These are phyloP conservation scores for Datnioides undecimradiatus DNA, from an alignment of 2,113 vertebrate species.

Conservation along the genomic window DNA sequence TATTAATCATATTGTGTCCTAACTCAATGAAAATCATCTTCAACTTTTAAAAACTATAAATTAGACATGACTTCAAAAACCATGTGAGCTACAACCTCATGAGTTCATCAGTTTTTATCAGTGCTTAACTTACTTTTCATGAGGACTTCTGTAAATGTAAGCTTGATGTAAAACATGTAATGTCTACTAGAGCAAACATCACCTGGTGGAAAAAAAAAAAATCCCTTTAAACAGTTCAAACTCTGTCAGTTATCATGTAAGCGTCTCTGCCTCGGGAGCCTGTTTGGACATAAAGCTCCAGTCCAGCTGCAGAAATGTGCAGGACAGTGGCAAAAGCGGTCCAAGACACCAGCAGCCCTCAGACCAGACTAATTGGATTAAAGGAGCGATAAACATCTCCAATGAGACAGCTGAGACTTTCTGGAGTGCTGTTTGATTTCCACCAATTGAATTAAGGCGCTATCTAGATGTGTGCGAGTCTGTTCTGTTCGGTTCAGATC, in stretches of 20 bases:
- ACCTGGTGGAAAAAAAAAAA: background rate
- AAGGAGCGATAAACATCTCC: conserved; percentile 80
- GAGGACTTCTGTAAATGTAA: background rate
- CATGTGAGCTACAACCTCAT: background rate
- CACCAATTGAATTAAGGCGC: conserved; percentile 76
- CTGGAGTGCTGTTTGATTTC: conserved; percentile 74
- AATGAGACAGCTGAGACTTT: conserved; percentile 71
- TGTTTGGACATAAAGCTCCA: conserved; percentile 11
- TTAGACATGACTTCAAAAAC: background rate
- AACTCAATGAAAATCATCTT: background rate
- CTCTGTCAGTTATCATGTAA: background rate
- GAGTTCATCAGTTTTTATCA: background rate
- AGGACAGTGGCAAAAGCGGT: conserved; percentile 43
- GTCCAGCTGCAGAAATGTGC: conserved; percentile 45
- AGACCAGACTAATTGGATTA: conserved; percentile 79
- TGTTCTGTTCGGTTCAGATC: conserved; percentile 61
- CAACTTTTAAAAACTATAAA: background rate
- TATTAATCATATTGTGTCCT: background rate
- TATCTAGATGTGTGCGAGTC: conserved; percentile 70
- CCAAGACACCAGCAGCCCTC: conserved; percentile 60
- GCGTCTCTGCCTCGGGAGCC: background rate
- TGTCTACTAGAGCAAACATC: background rate
- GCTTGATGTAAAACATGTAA: background rate
- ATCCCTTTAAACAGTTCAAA: background rate
- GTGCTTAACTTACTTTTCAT: background rate